A percentile compares a stretch with the other conserved stretches of the same genome.
Conservation (phyloP, 2,888 invertebrate genomes). For the Aromia moschata region DNA sequence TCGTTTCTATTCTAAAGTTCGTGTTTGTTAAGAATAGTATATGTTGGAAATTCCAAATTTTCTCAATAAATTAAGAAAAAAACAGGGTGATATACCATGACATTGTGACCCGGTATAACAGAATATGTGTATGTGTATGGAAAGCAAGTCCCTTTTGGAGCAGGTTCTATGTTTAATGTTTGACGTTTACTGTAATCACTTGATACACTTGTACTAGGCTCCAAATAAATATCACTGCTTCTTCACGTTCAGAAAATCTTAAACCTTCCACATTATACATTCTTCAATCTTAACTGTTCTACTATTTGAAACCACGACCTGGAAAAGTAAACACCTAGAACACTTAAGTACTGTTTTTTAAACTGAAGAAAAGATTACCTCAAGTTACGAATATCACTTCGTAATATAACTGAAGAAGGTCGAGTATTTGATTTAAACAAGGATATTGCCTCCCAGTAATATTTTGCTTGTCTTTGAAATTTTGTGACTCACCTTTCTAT, state of each 20-base stretch:
- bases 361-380: constrained; percentile 24
- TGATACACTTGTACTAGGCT: constrained; percentile 45
- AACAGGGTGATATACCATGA: too few species aligned
- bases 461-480: too few species aligned
- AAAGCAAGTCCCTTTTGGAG: too few species aligned
- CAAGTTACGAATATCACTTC: constrained; percentile 18
- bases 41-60: too few species aligned
- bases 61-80: too few species aligned
- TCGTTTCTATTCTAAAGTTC: too few species aligned
- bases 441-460: constrained; percentile 77
- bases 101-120: too few species aligned
- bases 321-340: constrained; percentile 3
- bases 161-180: constrained; percentile 12
- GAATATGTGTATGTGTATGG: too few species aligned
- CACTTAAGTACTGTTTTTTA: background rate
- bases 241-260: constrained; percentile 44
- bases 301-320: constrained; percentile 35
- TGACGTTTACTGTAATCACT: constrained; percentile 18
- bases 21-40: too few species aligned
- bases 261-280: constrained; percentile 39
- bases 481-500: too few species aligned
- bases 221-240: constrained; percentile 58
- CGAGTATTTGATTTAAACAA: constrained; percentile 66
- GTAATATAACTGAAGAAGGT: constrained; percentile 32
- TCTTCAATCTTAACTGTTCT: constrained; percentile 35